Evolutionary conservation across 2,113 vertebrate species (phyloP), one percentile per base, ranked within the genome.

Genomic region (Melanerpes aurifrons): DNA sequence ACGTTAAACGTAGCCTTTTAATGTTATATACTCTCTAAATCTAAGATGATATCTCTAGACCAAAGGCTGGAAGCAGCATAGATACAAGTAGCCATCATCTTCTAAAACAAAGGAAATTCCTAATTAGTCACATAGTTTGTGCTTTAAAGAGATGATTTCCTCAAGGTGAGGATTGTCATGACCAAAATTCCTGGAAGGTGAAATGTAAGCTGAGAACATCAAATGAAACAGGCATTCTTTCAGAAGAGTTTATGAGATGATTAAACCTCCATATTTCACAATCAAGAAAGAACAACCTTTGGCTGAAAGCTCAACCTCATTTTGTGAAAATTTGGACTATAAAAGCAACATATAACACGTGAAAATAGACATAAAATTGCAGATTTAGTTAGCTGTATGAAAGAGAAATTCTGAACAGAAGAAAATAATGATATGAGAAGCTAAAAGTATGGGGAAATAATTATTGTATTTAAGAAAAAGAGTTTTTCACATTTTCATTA

Each of bases 231-330:
- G 12, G 29, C 0, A 1, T 53, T 63, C 24, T 81, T 81, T 88
- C 29, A 71, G 57, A 90, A 62, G 17, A 87, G 17, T 72, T 92
- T 87, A 68, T 87, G 57, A 91, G 67, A 91, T 79, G 45, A 35
- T 35, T 92, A 93, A 89, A 66, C 7, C 7, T 11, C 29, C 58
- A 63, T 1, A 82, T 87, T 92, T 92, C 71, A 91, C 78, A 76
- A 87, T 79, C 74, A 89, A 72, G 63, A 84, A 89, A 75, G 62
- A 91, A 45, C 15, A 93, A 94, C 89, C 22, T 71, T 90, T 89
- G 56, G 70, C 35, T 79, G 40, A 58, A 85, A 82, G 8, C 7
- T 47, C 26, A 63, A 82, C 8, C 9, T 70, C 1, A 73, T 78
- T 92, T 91, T 87, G 12, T 45, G 54, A 50, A 93, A 95, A 89